Base-by-base conservation (phyloP, 2,888 invertebrate genomes). In the Toxonevra muliebris region DNA sequence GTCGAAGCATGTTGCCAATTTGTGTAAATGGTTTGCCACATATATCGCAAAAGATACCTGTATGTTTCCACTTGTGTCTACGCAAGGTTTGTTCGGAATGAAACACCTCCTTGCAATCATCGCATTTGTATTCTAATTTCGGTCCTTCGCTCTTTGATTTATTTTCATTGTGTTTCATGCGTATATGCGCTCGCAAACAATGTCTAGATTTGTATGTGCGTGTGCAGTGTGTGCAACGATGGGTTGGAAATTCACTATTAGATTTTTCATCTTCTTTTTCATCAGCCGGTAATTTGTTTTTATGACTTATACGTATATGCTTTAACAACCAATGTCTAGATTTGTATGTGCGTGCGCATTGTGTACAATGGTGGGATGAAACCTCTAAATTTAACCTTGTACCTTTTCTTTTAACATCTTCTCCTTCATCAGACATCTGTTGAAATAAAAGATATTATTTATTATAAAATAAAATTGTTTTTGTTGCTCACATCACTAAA, bases 21-120 rank as follows among this genome's bases (percentile, higher is more conserved):
- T 83, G 81, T 1, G 82, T 79, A 40, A 82, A 82, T 0, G 77
- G 73, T 20, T 80, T 77, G 13, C 81, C 81, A 42, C 82, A 82
- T 41, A 82, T 80, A 64, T 82, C 81, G 55, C 82, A 82, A 42
- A 76, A 73, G 41, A 81, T 80, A 13, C 80, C 80, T 17, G 81
- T 81, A 42, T 81, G 80, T 65, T 80, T 81, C 76, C 76, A 79
- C 53, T 76, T 77, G 61, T 81, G 80, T 1, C 78, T 79, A 0
- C 77, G 75, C 19, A 81, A 66, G 54, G 79, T 77, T 0, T 80
- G 73, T 40, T 76, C 80, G 1, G 76, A 77, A 11, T 78, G 78
- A 66, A 81, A 81, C 0, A 76, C 74, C 45, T 78, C 75, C 42
- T 73, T 76, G 66, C 80, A 81, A 13, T 79, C 77, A 4, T 68